Base-by-base conservation (phyloP, 2,888 invertebrate species). In the Volucella inflata region DNA sequence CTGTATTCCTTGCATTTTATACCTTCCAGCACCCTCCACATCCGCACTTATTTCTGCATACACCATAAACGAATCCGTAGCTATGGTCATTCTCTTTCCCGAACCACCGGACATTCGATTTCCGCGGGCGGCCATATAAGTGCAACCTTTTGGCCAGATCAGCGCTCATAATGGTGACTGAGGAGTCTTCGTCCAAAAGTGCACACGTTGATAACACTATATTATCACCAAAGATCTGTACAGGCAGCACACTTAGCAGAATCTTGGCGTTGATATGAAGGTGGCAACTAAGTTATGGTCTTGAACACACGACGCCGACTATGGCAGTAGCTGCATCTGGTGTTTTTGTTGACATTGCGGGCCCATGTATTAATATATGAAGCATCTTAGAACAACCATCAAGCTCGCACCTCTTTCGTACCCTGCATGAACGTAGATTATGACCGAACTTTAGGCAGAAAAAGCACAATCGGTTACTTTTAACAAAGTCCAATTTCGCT, bases 61-160 rank as follows among this genome's bases (percentile, higher is more conserved):
- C 30, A 80, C 55, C 4, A 62, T 50, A 0, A 60, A 48, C 2
- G 78, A 75, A 42, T 78, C 16, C 2, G 55, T 55, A 11, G 72
- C 67, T 53, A 80, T 80, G n/a, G 78, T 82, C 21, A 2, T 21
- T 21, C 2, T 51, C 51, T 14, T 42, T 67, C 12, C 65, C 50
- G 42, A 67, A 67, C 79, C 82, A 87, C 16, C 55, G 62, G 9
- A 84, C 48, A n/a, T 72, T 80, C 12, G 83, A 74, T 71, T 84
- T 78, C 2, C 67, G 67, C 16, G 44, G 50, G 36, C 51, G 16
- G 53, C 53, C 51, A 53, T 53, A 10, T 14, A 53, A 67, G n/a
- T 14, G 16, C 38, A 38, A 38, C 11, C 11, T 11, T 55, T 16
- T 68, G 55, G 55, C 36, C 8, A 57, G 68, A 44, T 68, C 40